These are phyloP conservation scores for Copsychus sechellarum DNA, from an alignment of 2,113 vertebrate species.

Conservation along the genomic window DNA sequence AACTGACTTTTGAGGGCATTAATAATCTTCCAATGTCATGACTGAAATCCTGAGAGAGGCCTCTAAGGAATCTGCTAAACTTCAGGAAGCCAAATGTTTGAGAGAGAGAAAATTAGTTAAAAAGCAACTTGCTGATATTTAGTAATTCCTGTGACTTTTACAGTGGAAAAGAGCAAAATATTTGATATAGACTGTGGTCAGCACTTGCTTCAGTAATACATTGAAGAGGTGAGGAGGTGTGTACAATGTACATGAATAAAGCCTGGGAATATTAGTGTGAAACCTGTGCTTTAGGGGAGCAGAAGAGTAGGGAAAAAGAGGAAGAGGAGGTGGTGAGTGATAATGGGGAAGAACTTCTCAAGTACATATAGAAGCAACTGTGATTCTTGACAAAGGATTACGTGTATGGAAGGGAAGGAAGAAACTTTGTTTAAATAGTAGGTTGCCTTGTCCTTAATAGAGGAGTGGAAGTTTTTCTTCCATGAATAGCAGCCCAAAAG, in stretches of 20 bases:
- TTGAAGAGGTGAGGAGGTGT: background rate
- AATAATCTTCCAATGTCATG: background rate
- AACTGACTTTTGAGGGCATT: background rate
- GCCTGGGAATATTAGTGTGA: background rate
- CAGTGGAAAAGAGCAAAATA: background rate
- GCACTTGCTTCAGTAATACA: background rate
- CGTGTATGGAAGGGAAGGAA: background rate
- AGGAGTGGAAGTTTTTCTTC: background rate
- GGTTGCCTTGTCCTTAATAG: background rate
- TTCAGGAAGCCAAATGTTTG: background rate
- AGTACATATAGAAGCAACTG: background rate
- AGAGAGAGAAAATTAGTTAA: background rate
- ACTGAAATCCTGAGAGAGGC: background rate
- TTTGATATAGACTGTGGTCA: background rate
- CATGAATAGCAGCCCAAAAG: background rate
- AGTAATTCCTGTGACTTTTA: background rate
- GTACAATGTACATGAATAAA: background rate
- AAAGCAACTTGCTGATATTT: background rate
- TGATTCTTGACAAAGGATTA: background rate
- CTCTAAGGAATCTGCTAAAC: background rate
- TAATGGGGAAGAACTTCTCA: background rate
- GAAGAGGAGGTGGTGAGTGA: background rate
- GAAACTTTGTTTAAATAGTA: background rate
- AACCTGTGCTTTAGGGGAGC: background rate
- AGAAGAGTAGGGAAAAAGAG: background rate